Evolutionary conservation across 2,797 vertebrate species (phyloP).

Genomic region (Tolypeutes matacus): DNA sequence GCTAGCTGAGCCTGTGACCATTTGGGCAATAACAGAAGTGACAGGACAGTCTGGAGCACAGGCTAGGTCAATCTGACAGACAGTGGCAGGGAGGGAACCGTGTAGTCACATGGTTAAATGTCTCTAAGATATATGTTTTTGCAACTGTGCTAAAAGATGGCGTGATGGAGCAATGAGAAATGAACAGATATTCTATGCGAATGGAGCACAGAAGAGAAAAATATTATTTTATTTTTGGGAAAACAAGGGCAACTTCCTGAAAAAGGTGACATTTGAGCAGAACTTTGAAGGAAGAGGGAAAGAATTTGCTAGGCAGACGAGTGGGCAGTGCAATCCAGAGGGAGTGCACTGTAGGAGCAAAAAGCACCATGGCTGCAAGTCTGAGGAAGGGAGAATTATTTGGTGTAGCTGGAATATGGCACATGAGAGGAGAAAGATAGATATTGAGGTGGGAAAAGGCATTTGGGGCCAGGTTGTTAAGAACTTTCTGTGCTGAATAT

Average conservation of each 20-base stretch:
- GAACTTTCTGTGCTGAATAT: background rate
- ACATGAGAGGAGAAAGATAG: fast-evolving
- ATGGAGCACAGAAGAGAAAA: background rate
- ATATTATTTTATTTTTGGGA: background rate
- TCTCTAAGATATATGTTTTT: background rate
- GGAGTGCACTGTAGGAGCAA: background rate
- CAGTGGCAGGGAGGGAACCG: background rate
- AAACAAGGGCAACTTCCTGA: background rate
- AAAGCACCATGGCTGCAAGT: background rate
- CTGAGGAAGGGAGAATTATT: background rate
- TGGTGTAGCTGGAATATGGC: background rate
- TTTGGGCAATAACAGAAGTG: background rate
- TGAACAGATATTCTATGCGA: background rate
- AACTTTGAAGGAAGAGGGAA: background rate
- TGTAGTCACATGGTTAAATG: background rate
- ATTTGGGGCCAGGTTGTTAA: background rate
- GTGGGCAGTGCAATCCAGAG: too few relatives aligned
- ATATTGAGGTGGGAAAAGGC: background rate
- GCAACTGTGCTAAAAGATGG: background rate
- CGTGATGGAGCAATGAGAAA: background rate
- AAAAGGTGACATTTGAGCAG: background rate
- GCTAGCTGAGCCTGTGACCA: background rate
- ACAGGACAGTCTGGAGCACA: background rate
- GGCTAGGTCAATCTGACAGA: background rate
- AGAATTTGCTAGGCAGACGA: background rate